Base-by-base conservation (phyloP, 2,113 vertebrate genomes). In the Sisor rabdophorus region DNA sequence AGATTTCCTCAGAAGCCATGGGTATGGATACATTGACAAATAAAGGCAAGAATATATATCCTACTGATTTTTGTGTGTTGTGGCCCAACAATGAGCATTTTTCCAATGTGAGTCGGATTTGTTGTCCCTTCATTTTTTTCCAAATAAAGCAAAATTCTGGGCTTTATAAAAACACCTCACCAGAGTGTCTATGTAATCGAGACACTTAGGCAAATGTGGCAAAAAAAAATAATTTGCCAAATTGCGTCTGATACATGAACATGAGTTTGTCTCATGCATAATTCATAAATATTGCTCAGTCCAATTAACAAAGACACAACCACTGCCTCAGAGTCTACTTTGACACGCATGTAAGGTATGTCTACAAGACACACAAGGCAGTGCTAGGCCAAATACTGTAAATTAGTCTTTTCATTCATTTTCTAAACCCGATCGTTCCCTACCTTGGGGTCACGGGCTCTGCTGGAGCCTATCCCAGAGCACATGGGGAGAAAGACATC, bases 201-300 rank as follows among this genome's bases (percentile, higher is more conserved):
- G 50, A 80, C 70, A 70, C 61, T 77, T 73, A 77, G 54, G 68
- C 53, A 64, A 77, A 76, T 79, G 77, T 56, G 77, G 77, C 61
- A 69, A 67, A 76, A 76, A 79, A 44, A 44, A 36, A 73, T 79
- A 79, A 79, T 79, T 79, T 65, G 71, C 65, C 61, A 79, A 82
- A 82, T 77, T 60, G 50, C 63, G 53, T 58, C 70, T 77, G 63
- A 55, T 82, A 73, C 78, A 80, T 82, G 77, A 82, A 82, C 81
- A 82, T 82, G 74, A 79, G 70, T 56, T 56, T 50, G 73, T 76
- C 44, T 54, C 40, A 79, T 73, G 50, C 71, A 80, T 77, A 77
- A 77, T 75, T 77, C 63, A 77, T 70, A 40, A 50, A 65, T 44
- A 68, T 71, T 77, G 78, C 71, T 73, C 48, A 59, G 79, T 73